Base-by-base conservation (phyloP, 2,797 vertebrate genomes). In the Gallinago nigripennis region DNA sequence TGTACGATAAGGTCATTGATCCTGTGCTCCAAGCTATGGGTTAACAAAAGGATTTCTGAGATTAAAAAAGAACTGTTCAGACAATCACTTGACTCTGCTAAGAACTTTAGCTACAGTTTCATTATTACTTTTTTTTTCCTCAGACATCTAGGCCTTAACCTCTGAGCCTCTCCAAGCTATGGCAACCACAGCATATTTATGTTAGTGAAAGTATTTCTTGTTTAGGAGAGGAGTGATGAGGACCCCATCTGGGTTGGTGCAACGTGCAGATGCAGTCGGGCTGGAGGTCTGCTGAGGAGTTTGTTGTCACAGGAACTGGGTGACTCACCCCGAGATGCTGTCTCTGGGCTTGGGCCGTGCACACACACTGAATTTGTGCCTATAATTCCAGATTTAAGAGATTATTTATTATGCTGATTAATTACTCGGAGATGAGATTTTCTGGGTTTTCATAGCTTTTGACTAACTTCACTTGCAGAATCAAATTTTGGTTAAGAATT, bases 11-110 rank as follows among this genome's bases (percentile, higher is more conserved):
- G 57, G 75, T 50, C 75, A 76, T 2, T 12, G 65, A 94, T 41
- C 64, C 13, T 17, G 53, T 43, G 83, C 83, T 81, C 73, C 28
- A 11, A 79, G 58, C 65, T 46, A 9, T 0, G 8, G 69, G 60
- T 31, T 70, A 80, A 77, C 89, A 86, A 75, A 64, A 72, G 53
- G 57, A 65, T 90, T 90, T 56, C 33, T 60, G 65, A 71, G 73
- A 86, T 66, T 58, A 27, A 25, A 37, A 54, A 78, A 30, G 33
- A 84, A 54, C 71, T 61, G 58, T 27, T 86, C 60, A 69, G n/a
- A 35, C 53, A 60, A 23, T 16, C 6, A 15, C 64, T 28, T 70
- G 25, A 33, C 48, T 72, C 66, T 37, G 46, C 30, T 53, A 41
- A 73, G 60, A 77, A 56, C 48, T 56, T 65, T 10, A 78, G 53